phyloP scores from a whole-genome alignment of 2,888 invertebrate genomes.

The Emesis furor region DNA sequence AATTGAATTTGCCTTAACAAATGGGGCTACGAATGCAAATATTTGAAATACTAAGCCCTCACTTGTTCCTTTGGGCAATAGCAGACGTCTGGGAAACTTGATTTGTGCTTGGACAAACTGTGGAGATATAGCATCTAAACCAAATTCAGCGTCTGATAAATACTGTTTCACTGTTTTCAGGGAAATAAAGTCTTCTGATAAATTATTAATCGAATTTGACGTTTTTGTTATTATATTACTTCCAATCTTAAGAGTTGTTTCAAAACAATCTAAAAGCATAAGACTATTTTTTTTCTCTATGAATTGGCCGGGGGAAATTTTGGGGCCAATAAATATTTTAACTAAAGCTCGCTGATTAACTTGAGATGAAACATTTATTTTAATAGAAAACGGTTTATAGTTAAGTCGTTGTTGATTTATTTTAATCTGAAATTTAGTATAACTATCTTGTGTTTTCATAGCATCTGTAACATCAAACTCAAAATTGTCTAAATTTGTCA shows the following conservation, averaged over 20 bases:
- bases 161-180: constrained; percentile 92
- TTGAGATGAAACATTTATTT: constrained; percentile 92
- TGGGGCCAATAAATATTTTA: constrained; percentile 94
- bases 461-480: constrained; percentile 93
- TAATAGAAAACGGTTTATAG: constrained; percentile 94
- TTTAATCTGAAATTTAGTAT: constrained; percentile 85
- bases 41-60: constrained; percentile 93
- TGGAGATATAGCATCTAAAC: constrained; percentile 88
- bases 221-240: constrained; percentile 93
- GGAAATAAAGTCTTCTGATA: constrained; percentile 92
- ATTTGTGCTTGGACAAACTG: constrained; percentile 91
- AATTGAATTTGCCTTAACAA: constrained; percentile 80
- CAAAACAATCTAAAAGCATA: constrained; percentile 92
- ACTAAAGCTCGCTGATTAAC: constrained; percentile 92
- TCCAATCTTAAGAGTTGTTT: constrained; percentile 92
- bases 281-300: constrained; percentile 91
- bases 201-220: constrained; percentile 92
- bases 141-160: constrained; percentile 91
- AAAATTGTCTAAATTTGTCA: constrained; percentile 93
- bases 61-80: constrained; percentile 94
- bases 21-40: constrained; percentile 93
- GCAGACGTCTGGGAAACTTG: constrained; percentile 94
- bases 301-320: constrained; percentile 92
- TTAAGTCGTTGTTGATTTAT: constrained; percentile 93
- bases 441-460: constrained; percentile 82